Evolutionary conservation across 2,888 invertebrate species (phyloP).

Genomic region (Linnaemya tessellans): DNA sequence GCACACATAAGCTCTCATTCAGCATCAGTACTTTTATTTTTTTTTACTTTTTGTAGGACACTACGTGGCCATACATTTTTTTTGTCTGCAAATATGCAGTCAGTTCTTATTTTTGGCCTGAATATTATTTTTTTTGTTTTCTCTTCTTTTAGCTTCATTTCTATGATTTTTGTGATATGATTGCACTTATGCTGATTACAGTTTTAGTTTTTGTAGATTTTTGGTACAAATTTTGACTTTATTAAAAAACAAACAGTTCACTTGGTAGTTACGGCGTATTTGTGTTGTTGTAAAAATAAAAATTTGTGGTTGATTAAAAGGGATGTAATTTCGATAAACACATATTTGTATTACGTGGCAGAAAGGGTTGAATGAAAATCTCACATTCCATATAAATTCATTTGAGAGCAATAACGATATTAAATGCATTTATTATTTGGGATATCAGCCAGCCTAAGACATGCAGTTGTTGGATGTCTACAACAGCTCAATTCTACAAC

Average conservation of each 20-base stretch:
- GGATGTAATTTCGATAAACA: neutral
- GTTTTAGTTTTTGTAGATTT: conserved; percentile 18
- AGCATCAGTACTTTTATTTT: neutral
- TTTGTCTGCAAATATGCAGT: conserved; percentile 28
- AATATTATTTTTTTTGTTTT: neutral
- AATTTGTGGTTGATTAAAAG: neutral
- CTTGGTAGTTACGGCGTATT: neutral
- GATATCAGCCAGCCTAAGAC: no score
- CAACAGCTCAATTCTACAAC: no score
- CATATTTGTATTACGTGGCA: neutral
- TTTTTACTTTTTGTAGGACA: conserved; percentile 25
- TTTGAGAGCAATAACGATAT: neutral
- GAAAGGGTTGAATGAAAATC: no score
- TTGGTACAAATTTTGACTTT: conserved; percentile 13
- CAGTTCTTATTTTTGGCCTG: conserved; percentile 20
- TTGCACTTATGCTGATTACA: conserved; percentile 72
- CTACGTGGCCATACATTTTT: conserved; percentile 39
- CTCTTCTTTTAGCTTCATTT: conserved; percentile 11
- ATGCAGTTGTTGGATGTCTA: no score
- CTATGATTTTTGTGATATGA: conserved; percentile 57
- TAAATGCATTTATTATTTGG: neutral
- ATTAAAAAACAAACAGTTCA: neutral
- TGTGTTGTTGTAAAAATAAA: neutral
- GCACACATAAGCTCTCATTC: neutral
- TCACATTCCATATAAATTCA: neutral